Evolutionary conservation across 2,113 vertebrate species (phyloP), one percentile per base, ranked within the genome.

Genomic region (Brachypodius melanocephalos): DNA sequence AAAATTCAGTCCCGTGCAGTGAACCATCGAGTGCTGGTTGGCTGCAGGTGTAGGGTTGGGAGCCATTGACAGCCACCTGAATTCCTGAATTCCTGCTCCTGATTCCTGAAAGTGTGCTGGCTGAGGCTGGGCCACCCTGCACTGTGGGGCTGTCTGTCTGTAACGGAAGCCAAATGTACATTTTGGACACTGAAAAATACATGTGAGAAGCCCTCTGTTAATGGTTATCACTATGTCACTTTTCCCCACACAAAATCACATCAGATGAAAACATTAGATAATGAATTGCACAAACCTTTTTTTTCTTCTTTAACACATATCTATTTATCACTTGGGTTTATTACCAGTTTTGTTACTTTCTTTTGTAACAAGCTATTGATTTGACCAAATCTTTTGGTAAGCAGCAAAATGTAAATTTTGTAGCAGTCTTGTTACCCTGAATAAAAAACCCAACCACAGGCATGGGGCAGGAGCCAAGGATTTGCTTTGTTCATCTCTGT

Each of bases 101-200:
- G 2, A 4, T 9, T 74, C 17, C 48, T 28, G 26, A 34, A 4
- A 17, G 4, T 13, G 32, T 12, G 9, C 73, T 36, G 43, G 13
- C 62, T n/a, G 54, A 7, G 11, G 21, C 14, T 15, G 36, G 42
- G 66, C 29, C 15, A 20, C 7, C 8, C 25, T 6, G 11, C 10
- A 6, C 46, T 16, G 5, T 6, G 16, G 26, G 5, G 9, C 79
- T 68, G 25, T 32, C 78, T 32, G 13, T 6, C 58, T 34, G 12
- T 5, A 20, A 5, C 0, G 3, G 65, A 36, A 86, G 16, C 8
- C 43, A 76, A 18, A 25, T 19, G 26, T 22, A 1, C 3, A 1
- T 21, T 9, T 36, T 52, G 45, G 42, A 38, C 32, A 12, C 17
- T 22, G 32, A 45, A 72, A 78, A 59, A 34, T 4, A 12, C 14